phyloP scores from a whole-genome alignment of 2,113 vertebrate species.

The Cheilinus undulatus region DNA sequence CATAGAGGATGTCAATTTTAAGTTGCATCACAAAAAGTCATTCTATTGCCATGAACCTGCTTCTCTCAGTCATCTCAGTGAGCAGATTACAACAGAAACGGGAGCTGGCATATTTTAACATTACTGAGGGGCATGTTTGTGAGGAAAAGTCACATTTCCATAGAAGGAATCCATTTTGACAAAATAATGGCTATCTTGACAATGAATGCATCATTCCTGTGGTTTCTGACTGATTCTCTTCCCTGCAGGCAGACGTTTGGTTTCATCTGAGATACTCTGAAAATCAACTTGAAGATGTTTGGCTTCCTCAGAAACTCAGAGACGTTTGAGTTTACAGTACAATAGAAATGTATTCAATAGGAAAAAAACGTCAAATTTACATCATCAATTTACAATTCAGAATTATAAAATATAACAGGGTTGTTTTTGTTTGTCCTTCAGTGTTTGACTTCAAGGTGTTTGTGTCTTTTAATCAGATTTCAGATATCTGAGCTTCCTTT shows the following conservation, averaged over 20 bases:
- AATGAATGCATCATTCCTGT: slow-evolving; percentile 10
- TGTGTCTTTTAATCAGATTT: not conserved
- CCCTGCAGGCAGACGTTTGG: slow-evolving; percentile 11
- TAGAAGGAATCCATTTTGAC: slow-evolving; percentile 18
- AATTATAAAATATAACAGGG: not conserved
- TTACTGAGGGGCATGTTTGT: slow-evolving; percentile 1
- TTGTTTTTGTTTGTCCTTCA: not conserved
- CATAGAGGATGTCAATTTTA: not conserved
- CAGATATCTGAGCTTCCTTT: not conserved
- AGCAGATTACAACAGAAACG: not conserved
- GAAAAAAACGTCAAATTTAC: not conserved
- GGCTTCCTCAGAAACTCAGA: not conserved
- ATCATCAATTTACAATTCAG: not conserved
- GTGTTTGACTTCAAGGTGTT: too few species aligned
- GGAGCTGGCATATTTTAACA: not conserved
- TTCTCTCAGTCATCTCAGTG: too few species aligned
- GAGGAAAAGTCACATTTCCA: slow-evolving; percentile 5
- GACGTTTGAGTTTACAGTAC: too few species aligned
- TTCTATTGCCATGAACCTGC: too few species aligned
- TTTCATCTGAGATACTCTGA: not conserved
- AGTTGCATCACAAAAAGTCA: not conserved
- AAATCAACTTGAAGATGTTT: slow-evolving; percentile 14
- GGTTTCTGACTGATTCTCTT: slow-evolving; percentile 18
- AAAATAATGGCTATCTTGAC: slow-evolving; percentile 16
- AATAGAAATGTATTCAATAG: not conserved